Conservation (phyloP, 2,888 invertebrate genomes). For the Apodemia zela region DNA sequence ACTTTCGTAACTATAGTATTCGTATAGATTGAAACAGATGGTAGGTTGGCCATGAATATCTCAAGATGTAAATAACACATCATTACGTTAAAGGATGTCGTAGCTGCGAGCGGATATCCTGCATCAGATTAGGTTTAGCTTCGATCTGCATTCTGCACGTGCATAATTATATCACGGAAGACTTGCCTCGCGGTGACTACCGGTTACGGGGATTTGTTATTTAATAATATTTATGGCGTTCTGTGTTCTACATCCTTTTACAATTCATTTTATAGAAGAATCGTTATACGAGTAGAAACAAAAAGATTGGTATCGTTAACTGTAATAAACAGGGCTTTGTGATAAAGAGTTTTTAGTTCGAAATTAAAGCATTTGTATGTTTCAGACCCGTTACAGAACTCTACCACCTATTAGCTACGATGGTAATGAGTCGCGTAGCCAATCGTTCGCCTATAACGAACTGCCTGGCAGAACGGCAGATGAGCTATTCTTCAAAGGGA, state of each 20-base stretch:
- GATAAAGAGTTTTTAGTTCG: too few relatives aligned
- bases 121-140: constrained; percentile 34
- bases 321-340: too few relatives aligned
- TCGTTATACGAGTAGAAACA: too few relatives aligned
- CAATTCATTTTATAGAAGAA: not conserved
- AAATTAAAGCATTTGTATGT: too few relatives aligned
- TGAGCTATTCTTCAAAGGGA: too few relatives aligned
- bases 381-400: too few relatives aligned
- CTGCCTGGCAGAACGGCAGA: too few relatives aligned
- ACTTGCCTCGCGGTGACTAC: not conserved
- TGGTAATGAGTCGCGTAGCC: too few relatives aligned
- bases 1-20: too few relatives aligned
- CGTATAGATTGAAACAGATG: constrained; percentile 7
- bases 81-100: constrained; percentile 31
- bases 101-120: constrained; percentile 38
- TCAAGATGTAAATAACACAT: constrained; percentile 39
- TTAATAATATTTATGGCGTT: not conserved
- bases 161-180: constrained; percentile 32
- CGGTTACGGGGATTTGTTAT: not conserved
- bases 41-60: constrained; percentile 19
- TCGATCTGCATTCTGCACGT: constrained; percentile 30
- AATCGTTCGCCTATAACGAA: too few relatives aligned
- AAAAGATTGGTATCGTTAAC: too few relatives aligned
- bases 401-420: too few relatives aligned
- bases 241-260: not conserved